A percentile compares a stretch with the other conserved stretches of the same genome.
These are phyloP conservation scores for Parambassis ranga DNA, from an alignment of 2,797 vertebrate species.

Conservation along the genomic window DNA sequence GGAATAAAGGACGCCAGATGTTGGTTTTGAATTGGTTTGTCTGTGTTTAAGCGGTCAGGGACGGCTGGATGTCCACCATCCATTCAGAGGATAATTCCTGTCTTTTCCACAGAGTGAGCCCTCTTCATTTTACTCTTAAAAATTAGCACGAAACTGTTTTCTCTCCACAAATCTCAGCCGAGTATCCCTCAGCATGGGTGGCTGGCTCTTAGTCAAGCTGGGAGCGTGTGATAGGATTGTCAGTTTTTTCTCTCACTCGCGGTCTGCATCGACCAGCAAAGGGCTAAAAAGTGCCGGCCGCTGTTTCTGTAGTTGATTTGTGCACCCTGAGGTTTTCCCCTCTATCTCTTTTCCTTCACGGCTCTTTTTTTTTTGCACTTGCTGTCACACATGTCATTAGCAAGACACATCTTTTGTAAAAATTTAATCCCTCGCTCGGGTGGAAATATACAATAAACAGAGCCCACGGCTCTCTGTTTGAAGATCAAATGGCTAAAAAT, in stretches of 20 bases:
- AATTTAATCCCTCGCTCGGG: conserved; percentile 34
- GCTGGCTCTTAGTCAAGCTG: conserved; percentile 62
- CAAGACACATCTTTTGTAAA: conserved; percentile 40
- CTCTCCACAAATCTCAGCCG: conserved; percentile 37
- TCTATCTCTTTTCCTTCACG: background rate
- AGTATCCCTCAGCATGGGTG: conserved; percentile 63
- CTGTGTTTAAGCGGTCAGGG: conserved; percentile 8
- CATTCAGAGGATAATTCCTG: conserved; percentile 23
- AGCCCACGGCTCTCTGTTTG: conserved; percentile 46
- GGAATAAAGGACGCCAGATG: conserved; percentile 22
- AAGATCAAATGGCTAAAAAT: conserved; percentile 55
- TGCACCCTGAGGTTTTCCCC: conserved; percentile 28
- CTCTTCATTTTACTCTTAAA: conserved; percentile 38
- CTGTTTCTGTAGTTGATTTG: conserved; percentile 29
- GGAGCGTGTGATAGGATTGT: conserved; percentile 64
- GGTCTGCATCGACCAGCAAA: conserved; percentile 40
- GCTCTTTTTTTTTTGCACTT: conserved; percentile 17
- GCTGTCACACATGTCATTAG: conserved; percentile 33
- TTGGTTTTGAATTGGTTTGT: conserved; percentile 23
- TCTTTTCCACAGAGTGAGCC: background rate
- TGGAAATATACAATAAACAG: conserved; percentile 43
- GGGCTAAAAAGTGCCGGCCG: conserved; percentile 26
- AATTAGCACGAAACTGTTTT: conserved; percentile 32
- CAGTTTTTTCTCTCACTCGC: conserved; percentile 19
- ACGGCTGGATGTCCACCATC: background rate